Conservation (phyloP, 2,797 vertebrate genomes). For the Schizothorax lantsangensis region DNA sequence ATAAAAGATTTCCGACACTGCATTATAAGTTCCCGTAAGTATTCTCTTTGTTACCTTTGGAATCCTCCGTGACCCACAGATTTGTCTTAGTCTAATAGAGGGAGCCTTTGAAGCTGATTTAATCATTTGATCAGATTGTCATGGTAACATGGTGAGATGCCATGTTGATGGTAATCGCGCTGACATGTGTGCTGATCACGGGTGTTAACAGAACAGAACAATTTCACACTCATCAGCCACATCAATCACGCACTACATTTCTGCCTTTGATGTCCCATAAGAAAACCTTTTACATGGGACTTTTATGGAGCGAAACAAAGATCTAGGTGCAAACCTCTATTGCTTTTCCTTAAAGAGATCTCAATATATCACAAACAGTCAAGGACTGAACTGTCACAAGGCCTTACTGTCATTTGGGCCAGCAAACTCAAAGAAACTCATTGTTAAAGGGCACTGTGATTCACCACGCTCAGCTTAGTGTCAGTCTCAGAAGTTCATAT, state of each 20-base stretch:
- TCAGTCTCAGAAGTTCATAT: slow-evolving; percentile 32
- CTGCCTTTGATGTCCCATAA: slow-evolving; percentile 49
- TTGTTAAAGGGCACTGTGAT: slow-evolving; percentile 21
- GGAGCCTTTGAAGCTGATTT: slow-evolving; percentile 50
- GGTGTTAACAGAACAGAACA: slow-evolving; percentile 49
- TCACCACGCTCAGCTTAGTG: slow-evolving; percentile 11
- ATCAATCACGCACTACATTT: slow-evolving; percentile 37
- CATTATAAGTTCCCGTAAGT: not conserved
- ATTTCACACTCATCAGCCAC: slow-evolving; percentile 60
- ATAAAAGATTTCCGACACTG: slow-evolving; percentile 13
- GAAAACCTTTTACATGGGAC: slow-evolving; percentile 34
- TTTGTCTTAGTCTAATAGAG: slow-evolving; percentile 27
- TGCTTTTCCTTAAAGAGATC: slow-evolving; percentile 17
- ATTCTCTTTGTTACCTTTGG: slow-evolving; percentile 27
- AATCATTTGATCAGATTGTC: slow-evolving; percentile 55
- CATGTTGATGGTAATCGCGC: slow-evolving; percentile 54
- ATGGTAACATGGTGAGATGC: slow-evolving; percentile 51
- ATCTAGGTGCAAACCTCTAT: not conserved
- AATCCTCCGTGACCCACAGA: slow-evolving; percentile 29
- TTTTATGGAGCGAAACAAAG: not conserved
- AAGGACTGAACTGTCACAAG: slow-evolving; percentile 5
- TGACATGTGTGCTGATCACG: slow-evolving; percentile 48
- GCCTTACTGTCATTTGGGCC: not conserved
- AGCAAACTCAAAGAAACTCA: not conserved
- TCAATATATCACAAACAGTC: slow-evolving; percentile 17